Percentiles rank a stretch among this genome's conserved stretches.
phyloP scores from a whole-genome alignment of 2,888 invertebrate species.

The Folsomia manolachei region DNA sequence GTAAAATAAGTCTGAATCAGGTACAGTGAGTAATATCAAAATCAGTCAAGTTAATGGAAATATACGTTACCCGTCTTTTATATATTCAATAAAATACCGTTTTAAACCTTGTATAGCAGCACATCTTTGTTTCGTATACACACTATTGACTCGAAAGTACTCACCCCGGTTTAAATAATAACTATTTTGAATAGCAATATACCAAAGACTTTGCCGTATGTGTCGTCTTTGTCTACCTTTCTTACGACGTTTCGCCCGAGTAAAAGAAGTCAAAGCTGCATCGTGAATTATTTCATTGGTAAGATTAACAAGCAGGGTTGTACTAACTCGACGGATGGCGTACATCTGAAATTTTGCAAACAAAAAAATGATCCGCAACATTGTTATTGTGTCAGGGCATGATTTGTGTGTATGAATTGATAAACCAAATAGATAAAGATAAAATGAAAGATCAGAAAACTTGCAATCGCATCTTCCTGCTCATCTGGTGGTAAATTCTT shows the following conservation, averaged over 20 bases:
- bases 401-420: not conserved
- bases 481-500: slow-evolving; percentile 26
- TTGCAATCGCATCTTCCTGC: slow-evolving; percentile 24
- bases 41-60: too few relatives aligned
- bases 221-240: slow-evolving; percentile 70
- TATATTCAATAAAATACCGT: too few relatives aligned
- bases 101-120: too few relatives aligned
- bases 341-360: slow-evolving; percentile 66
- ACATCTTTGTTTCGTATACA: too few relatives aligned
- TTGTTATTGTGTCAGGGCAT: not conserved
- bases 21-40: too few relatives aligned
- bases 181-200: too few relatives aligned
- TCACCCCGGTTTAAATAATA: too few relatives aligned
- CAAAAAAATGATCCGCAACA: not conserved
- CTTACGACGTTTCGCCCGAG: slow-evolving; percentile 63
- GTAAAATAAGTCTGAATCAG: too few relatives aligned
- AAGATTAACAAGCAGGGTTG: slow-evolving; percentile 90
- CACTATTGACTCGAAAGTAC: too few relatives aligned
- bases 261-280: slow-evolving; percentile 81
- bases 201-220: too few relatives aligned
- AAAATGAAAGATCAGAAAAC: not conserved
- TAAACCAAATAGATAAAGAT: not conserved
- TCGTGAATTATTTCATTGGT: slow-evolving; percentile 83
- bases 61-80: too few relatives aligned
- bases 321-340: slow-evolving; percentile 80